Evolutionary conservation across 2,113 vertebrate species (phyloP).

Genomic region (Elgaria multicarinata): DNA sequence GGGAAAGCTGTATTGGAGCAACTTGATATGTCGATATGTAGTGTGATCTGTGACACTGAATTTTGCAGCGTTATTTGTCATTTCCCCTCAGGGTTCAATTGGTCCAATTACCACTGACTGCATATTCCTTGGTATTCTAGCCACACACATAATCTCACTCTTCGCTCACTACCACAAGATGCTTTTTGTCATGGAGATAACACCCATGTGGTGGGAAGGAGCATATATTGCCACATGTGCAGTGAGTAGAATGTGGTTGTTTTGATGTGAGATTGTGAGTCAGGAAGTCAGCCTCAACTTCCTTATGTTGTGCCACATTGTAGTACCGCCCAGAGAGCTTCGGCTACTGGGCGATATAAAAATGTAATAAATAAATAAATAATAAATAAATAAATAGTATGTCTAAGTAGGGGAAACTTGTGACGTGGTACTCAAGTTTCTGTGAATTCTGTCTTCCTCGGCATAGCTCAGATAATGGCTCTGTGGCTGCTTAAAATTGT

Average conservation of each 20-base stretch:
- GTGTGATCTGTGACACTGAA: background rate
- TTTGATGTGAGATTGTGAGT: background rate
- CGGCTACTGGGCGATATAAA: no score
- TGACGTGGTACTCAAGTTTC: background rate
- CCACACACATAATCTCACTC: background rate
- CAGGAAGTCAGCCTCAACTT: background rate
- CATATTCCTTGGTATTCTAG: background rate
- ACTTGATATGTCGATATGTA: background rate
- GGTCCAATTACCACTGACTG: background rate
- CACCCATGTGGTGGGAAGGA: background rate
- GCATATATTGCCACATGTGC: background rate
- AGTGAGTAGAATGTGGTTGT: background rate
- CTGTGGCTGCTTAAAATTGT: background rate
- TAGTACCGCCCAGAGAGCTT: no score
- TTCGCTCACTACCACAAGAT: background rate
- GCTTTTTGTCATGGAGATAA: no score
- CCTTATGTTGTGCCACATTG: background rate
- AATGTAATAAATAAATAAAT: no score
- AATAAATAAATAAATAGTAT: no score
- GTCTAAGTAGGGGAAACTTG: background rate
- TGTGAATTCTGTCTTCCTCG: background rate
- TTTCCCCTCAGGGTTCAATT: background rate
- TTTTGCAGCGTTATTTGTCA: background rate
- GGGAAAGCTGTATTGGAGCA: no score
- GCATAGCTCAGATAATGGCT: background rate